These are phyloP conservation scores for Enteromius anoplus DNA, from an alignment of 2,797 vertebrate genomes.

Conservation along the genomic window DNA sequence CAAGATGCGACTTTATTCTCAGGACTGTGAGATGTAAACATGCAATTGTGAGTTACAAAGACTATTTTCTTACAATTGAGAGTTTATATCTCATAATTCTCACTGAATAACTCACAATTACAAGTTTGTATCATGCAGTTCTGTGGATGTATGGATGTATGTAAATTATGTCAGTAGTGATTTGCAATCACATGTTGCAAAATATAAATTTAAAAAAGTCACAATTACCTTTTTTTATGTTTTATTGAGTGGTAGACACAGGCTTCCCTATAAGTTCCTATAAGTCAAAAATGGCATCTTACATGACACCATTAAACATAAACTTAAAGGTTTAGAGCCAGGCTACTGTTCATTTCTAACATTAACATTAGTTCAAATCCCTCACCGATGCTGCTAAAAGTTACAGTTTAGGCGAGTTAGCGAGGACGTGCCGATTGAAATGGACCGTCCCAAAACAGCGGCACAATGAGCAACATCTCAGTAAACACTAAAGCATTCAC, in stretches of 20 bases:
- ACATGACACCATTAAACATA: background rate
- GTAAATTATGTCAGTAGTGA: background rate
- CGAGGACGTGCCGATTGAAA: constrained; percentile 27
- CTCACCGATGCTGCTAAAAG: constrained; percentile 49
- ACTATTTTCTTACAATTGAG: too few species aligned
- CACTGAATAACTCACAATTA: too few species aligned
- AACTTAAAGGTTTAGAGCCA: background rate
- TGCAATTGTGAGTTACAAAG: too few species aligned
- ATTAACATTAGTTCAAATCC: constrained; percentile 58
- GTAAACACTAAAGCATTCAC: constrained; percentile 58
- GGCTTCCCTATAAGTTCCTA: background rate
- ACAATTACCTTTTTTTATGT: background rate
- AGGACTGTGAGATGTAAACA: too few species aligned
- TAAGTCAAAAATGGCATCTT: background rate
- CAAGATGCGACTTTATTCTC: too few species aligned
- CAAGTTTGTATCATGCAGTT: too few species aligned
- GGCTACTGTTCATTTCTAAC: constrained; percentile 46
- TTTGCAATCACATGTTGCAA: background rate
- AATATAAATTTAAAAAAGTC: background rate
- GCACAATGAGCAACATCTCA: constrained; percentile 54
- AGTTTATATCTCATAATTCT: too few species aligned
- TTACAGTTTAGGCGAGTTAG: constrained; percentile 52
- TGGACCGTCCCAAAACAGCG: constrained; percentile 24
- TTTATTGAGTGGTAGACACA: background rate
- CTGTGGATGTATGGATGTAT: too few species aligned